Evolutionary conservation across 2,888 invertebrate species (phyloP), one percentile per base, ranked within the genome.

Genomic region (Agonum fuliginosum): DNA sequence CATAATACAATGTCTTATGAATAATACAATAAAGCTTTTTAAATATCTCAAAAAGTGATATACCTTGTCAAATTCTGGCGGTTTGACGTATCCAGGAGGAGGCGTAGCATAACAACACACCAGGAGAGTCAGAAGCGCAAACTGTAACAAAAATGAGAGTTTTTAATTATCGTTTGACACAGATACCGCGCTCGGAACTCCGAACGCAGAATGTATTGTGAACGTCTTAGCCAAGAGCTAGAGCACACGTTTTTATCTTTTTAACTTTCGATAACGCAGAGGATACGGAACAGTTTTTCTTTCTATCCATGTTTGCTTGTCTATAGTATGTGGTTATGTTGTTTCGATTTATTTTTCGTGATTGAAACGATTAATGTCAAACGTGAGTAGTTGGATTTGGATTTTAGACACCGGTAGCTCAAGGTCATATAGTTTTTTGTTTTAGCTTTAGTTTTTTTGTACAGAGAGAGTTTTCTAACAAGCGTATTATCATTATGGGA

Each of bases 1-100:
- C n/a, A n/a, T n/a, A n/a, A n/a, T n/a, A n/a, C n/a, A n/a, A n/a
- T n/a, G n/a, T n/a, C n/a, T n/a, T n/a, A n/a, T n/a, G n/a, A n/a
- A 34, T 34, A 34, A 34, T 34, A 6, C 8, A 34, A 6, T 34
- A 8, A 34, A 34, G 8, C 34, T 8, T 34, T 34, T 6, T 6
- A 34, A 34, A 34, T 8, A 34, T 34, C 8, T 34, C 8, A n/a
- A n/a, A n/a, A n/a, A n/a, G n/a, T n/a, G n/a, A n/a, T n/a, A n/a
- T 85, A 88, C 88, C 84, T 86, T 84, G 80, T 87, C 87, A 78
- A 84, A 83, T 81, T 85, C 85, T 41, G 83, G 83, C 78, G 84
- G 84, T 79, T 86, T 86, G 37, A 86, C 83, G 79, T 86, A 86
- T 80, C 86, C 87, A 48, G 87, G 85, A 70, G 88, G 87, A 48